A percentile compares a stretch with the other conserved stretches of the same genome.
Evolutionary conservation across 2,797 vertebrate species (phyloP).

Genomic region (Sebastes vulpes): DNA sequence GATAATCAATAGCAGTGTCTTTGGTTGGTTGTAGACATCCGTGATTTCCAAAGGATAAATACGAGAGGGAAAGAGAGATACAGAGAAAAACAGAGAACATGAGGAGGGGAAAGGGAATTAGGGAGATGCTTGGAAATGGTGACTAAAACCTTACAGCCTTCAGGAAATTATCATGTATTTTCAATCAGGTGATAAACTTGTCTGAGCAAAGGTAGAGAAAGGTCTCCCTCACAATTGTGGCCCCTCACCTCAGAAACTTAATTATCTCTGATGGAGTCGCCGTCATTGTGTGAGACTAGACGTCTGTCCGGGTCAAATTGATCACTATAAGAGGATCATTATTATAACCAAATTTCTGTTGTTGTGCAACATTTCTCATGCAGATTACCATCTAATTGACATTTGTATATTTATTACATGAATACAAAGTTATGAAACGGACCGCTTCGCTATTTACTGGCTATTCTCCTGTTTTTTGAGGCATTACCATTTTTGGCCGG

Average conservation of each 20-base stretch:
- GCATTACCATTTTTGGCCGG: no score
- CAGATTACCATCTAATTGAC: no score
- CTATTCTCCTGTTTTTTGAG: no score
- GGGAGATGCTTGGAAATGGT: conserved; percentile 40
- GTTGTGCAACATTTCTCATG: no score
- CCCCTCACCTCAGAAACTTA: conserved; percentile 44
- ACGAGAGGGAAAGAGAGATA: conserved; percentile 18
- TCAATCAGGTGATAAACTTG: conserved; percentile 65
- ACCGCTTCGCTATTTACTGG: no score
- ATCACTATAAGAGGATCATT: no score
- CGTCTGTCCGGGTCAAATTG: no score
- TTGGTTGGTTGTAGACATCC: conserved; percentile 24
- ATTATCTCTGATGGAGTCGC: conserved; percentile 47
- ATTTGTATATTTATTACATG: no score
- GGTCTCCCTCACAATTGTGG: conserved; percentile 41
- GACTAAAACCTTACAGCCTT: conserved; percentile 52
- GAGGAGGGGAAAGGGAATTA: neutral
- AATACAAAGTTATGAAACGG: no score
- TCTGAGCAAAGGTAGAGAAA: conserved; percentile 57
- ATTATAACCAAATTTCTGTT: no score
- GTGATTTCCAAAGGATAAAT: conserved; percentile 40
- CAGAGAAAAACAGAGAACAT: conserved; percentile 8
- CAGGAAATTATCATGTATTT: conserved; percentile 62
- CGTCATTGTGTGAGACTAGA: conserved; percentile 44
- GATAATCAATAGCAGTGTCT: conserved; percentile 48